Percentiles rank a stretch among this genome's conserved stretches.
phyloP scores from a whole-genome alignment of 2,888 invertebrate species.

The Spilarctia lutea region DNA sequence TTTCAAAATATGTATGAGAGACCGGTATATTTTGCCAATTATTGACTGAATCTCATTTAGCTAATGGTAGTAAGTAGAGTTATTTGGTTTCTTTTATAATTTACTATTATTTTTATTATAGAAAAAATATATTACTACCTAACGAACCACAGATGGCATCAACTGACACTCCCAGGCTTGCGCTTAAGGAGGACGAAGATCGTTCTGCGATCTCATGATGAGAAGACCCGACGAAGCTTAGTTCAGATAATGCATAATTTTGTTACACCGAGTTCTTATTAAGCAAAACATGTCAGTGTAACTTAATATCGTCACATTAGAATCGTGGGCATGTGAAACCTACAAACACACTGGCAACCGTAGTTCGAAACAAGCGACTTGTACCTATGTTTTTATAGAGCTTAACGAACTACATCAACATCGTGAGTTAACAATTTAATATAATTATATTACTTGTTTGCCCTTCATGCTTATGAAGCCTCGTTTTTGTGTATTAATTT shows the following conservation, averaged over 20 bases:
- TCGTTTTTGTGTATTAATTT: neutral
- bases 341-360: neutral
- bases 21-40: no score
- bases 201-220: no score
- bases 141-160: no score
- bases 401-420: constrained; percentile 18
- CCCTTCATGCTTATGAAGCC: neutral
- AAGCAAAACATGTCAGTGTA: neutral
- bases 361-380: neutral
- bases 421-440: neutral
- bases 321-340: neutral
- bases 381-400: constrained; percentile 14
- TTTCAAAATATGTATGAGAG: neutral
- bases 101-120: no score
- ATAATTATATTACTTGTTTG: neutral
- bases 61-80: no score
- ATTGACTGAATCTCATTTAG: no score
- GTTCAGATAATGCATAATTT: neutral
- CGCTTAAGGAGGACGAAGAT: no score
- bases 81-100: no score
- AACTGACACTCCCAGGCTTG: no score
- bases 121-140: no score
- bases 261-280: neutral
- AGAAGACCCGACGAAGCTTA: no score
- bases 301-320: neutral